Evolutionary conservation across 2,113 vertebrate genomes (phyloP), one percentile per base, ranked within the genome.

Genomic region (Mormoops blainvillei): DNA sequence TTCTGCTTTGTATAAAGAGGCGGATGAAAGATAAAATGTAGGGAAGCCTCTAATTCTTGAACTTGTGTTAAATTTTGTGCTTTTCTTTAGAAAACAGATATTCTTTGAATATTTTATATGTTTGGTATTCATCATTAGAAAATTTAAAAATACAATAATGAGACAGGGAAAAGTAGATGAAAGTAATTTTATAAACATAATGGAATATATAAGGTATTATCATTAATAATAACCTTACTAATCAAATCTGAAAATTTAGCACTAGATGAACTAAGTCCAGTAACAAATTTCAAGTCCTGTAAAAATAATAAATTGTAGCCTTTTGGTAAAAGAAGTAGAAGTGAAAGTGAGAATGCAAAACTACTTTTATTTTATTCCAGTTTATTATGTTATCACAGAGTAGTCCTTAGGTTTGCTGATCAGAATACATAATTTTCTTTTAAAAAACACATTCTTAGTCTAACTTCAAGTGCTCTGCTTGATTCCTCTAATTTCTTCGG

Each of bases 211-310:
- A 67, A 15, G 5, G 0, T 24, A 63, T 80, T 73, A 36, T 56
- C 36, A 85, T 82, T 76, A 88, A 61, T 87, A 86, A 43, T 82
- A 87, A 67, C 41, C 63, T 78, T 73, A 61, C 11, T 90, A 73
- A 85, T 88, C 26, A 88, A 91, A 91, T 8, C 26, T 76, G 80
- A 94, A 71, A 58, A 43, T 73, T 97, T 58, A 89, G 56, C 10
- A 52, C 43, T 56, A 13, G n/a, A 82, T 86, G 13, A 94, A 73
- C 22, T 38, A 94, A 82, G 19, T 84, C 26, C 20, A 38, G 15
- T 38, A 80, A 80, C 12, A 80, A 80, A 80, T 80, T 80, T 13
- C 52, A 80, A 56, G 22, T 56, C 52, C 22, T 56, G 56, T 54
- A 56, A 56, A 80, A 80, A 10, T 85, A 52, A 67, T 31, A 68